phyloP scores from a whole-genome alignment of 2,113 vertebrate genomes.

The Mellivora capensis region DNA sequence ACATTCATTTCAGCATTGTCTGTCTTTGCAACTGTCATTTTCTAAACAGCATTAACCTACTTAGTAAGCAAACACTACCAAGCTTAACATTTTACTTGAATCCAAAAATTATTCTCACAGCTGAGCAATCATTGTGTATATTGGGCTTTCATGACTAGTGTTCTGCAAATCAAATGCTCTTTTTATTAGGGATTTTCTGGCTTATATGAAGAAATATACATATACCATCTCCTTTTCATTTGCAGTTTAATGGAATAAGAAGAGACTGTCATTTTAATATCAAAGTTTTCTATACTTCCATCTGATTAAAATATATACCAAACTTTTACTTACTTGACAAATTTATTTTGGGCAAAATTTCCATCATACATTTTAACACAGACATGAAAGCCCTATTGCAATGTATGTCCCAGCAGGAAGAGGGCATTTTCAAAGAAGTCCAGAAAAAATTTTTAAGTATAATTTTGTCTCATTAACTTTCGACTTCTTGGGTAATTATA shows the following conservation, averaged over 20 bases:
- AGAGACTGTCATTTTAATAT: constrained; percentile 25
- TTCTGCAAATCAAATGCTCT: neutral
- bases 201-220: neutral
- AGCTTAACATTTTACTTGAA: constrained; percentile 68
- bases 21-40: constrained; percentile 54
- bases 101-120: constrained; percentile 62
- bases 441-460: constrained; percentile 55
- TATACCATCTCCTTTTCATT: neutral
- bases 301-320: neutral
- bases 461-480: constrained; percentile 51
- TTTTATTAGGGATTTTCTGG: constrained; percentile 30
- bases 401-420: constrained; percentile 68
- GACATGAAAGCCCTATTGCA: constrained; percentile 80
- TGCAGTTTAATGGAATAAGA: constrained; percentile 27
- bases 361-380: constrained; percentile 40
- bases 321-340: constrained; percentile 16
- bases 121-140: constrained; percentile 55
- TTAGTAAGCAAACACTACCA: constrained; percentile 77
- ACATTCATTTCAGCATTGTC: constrained; percentile 75
- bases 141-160: constrained; percentile 78
- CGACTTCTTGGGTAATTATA: neutral
- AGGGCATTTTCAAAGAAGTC: constrained; percentile 75
- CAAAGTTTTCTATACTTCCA: constrained; percentile 22
- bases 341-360: constrained; percentile 65
- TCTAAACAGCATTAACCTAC: constrained; percentile 69